These are phyloP conservation scores for Oncopodura yosiiana DNA, from an alignment of 1,140 invertebrate genomes.

Conservation along the genomic window DNA sequence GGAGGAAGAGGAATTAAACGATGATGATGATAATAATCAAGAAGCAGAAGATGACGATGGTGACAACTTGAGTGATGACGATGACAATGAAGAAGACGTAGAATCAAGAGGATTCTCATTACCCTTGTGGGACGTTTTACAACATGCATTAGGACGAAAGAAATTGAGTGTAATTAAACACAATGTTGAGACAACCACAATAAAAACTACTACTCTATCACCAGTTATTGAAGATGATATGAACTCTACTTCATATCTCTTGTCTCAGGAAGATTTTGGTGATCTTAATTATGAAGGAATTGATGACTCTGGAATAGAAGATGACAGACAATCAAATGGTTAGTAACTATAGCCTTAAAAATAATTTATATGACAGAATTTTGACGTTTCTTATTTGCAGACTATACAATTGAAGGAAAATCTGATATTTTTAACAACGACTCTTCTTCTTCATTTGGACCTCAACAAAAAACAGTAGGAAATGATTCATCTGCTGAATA, in stretches of 20 bases:
- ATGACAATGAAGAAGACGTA: conserved; percentile 4
- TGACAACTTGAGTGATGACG: neutral
- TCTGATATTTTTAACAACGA: neutral
- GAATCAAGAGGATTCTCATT: neutral
- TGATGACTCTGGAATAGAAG: neutral
- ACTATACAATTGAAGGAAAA: neutral
- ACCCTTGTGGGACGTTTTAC: no score
- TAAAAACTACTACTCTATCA: neutral
- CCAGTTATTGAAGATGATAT: neutral
- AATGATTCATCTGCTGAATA: conserved; percentile 4
- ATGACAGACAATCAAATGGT: no score
- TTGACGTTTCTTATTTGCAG: neutral
- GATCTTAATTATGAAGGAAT: neutral
- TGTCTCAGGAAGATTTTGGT: neutral
- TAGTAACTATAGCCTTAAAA: neutral
- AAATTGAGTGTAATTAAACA: neutral
- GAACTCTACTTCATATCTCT: neutral
- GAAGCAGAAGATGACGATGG: neutral
- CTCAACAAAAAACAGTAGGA: neutral
- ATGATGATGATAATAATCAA: neutral
- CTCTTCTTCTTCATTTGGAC: neutral
- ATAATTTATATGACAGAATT: neutral
- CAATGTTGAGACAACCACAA: neutral
- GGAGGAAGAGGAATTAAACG: neutral
- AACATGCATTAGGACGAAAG: neutral